A percentile compares a stretch with the other conserved stretches of the same genome.
Evolutionary conservation across 2,113 vertebrate species (phyloP).

Genomic region (Pycnonotus jocosus): DNA sequence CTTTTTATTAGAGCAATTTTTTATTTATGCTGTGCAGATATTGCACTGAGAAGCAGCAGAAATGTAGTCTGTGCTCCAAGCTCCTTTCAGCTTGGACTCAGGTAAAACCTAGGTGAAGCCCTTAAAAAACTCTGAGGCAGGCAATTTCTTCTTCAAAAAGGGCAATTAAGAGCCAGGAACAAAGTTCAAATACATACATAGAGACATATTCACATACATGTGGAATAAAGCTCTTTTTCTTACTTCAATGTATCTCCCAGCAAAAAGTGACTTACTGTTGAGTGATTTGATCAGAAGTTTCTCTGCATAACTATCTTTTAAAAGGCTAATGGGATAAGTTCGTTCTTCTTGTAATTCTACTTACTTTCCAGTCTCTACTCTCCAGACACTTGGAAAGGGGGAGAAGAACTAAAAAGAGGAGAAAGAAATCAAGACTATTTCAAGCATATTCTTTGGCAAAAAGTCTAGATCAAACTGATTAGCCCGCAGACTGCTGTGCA

Average conservation of each 20-base stretch:
- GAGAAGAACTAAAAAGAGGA: neutral
- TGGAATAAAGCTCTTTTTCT: neutral
- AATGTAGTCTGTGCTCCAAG: neutral
- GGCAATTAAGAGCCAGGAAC: neutral
- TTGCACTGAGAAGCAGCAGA: neutral
- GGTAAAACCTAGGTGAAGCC: neutral
- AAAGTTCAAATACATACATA: neutral
- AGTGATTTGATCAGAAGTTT: neutral
- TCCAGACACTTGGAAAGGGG: neutral
- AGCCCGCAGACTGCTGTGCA: neutral
- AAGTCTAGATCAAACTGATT: conserved; percentile 8
- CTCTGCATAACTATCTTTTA: neutral
- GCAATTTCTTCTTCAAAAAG: neutral
- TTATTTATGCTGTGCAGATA: neutral
- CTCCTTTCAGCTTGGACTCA: neutral
- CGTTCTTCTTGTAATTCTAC: neutral
- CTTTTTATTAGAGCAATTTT: neutral
- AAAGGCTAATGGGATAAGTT: neutral
- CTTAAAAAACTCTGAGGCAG: neutral
- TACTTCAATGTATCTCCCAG: neutral
- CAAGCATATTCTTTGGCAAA: neutral
- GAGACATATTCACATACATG: neutral
- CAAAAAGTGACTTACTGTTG: neutral
- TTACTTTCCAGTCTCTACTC: neutral
- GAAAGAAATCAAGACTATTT: neutral